These are phyloP conservation scores for Seira musarum DNA, from an alignment of 2,888 invertebrate genomes.

Conservation along the genomic window DNA sequence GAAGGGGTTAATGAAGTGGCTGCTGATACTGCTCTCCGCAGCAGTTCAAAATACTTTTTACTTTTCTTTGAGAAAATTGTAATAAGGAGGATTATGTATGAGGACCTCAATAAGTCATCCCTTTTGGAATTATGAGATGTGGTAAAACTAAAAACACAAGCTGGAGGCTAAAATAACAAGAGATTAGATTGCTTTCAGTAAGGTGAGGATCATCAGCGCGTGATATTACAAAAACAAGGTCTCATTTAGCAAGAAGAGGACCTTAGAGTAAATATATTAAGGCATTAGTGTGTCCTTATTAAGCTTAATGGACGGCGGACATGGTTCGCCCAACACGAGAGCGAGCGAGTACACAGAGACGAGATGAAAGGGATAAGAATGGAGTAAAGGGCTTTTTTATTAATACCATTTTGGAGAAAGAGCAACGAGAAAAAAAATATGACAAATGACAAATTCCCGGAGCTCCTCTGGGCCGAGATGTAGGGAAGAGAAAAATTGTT, in stretches of 20 bases:
- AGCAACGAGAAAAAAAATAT: constrained; percentile 37
- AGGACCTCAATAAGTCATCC: no score
- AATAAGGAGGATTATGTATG: no score
- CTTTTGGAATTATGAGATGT: no score
- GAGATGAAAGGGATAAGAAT: constrained; percentile 47
- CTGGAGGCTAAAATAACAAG: not conserved
- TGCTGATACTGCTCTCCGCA: no score
- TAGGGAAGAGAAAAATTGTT: constrained; percentile 47
- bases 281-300: no score
- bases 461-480: constrained; percentile 44
- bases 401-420: constrained; percentile 2
- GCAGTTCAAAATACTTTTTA: no score
- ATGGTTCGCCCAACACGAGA: constrained; percentile 54
- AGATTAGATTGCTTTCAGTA: constrained; percentile 19
- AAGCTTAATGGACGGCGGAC: constrained; percentile 56
- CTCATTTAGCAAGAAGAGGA: no score
- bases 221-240: constrained; percentile 61
- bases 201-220: constrained; percentile 51
- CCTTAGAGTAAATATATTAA: constrained; percentile 32
- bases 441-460: constrained; percentile 60
- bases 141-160: no score
- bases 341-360: constrained; percentile 13
- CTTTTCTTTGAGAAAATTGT: no score
- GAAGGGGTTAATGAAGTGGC: no score
- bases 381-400: constrained; percentile 20